phyloP scores from a whole-genome alignment of 53 echinoderm and acorn worm species.

The Temnopleurus reevesii region DNA sequence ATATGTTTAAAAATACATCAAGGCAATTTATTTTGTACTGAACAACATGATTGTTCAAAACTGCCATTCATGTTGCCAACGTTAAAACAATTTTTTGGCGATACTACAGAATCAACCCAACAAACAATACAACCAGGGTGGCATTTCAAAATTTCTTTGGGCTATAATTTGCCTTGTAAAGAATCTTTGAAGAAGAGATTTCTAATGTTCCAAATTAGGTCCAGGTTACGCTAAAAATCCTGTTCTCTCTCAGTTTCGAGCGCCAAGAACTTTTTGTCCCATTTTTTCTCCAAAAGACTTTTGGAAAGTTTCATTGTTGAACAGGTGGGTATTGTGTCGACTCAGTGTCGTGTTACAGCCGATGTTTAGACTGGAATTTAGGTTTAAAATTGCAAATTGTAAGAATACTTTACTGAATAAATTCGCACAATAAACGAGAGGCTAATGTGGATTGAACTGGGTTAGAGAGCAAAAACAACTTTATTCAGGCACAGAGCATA shows the following conservation, averaged over 20 bases:
- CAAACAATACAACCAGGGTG: too few relatives aligned
- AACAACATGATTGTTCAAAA: too few relatives aligned
- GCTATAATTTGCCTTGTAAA: not conserved
- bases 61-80: too few relatives aligned
- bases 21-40: too few relatives aligned
- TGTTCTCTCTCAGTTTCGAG: not conserved
- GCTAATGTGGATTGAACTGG: not conserved
- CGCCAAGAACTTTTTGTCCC: not conserved
- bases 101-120: too few relatives aligned
- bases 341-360: conserved; percentile 14
- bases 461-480: too few relatives aligned
- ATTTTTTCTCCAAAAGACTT: not conserved
- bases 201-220: conserved; percentile 11
- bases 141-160: not conserved
- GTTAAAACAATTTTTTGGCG: too few relatives aligned
- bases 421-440: not conserved
- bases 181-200: not conserved
- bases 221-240: not conserved
- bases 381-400: not conserved
- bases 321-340: conserved; percentile 5
- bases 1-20: too few relatives aligned
- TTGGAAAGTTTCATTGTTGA: not conserved
- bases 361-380: conserved; percentile 23
- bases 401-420: not conserved
- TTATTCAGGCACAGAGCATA: too few relatives aligned